A percentile compares a stretch with the other conserved stretches of the same genome.
These are phyloP conservation scores for Chrysolina haemoptera DNA, from an alignment of 2,888 invertebrate genomes.

Conservation along the genomic window DNA sequence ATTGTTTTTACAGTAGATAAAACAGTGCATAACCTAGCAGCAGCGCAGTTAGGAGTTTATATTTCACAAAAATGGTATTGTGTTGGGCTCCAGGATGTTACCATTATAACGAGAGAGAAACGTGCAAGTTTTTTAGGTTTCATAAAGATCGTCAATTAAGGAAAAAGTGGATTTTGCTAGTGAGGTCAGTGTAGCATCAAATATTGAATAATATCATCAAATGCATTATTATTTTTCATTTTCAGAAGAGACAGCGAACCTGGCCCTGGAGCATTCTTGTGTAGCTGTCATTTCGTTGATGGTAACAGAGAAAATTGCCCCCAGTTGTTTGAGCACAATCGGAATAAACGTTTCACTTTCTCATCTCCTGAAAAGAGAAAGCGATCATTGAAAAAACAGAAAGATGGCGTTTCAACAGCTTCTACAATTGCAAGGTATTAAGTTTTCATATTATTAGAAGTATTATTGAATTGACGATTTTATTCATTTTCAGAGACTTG, in stretches of 20 bases:
- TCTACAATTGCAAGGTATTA: constrained; percentile 1
- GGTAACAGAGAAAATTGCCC: constrained; percentile 38
- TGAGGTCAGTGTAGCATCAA: not conserved
- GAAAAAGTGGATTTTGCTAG: not conserved
- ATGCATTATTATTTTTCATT: not conserved
- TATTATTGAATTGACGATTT: not conserved
- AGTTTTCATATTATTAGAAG: not conserved
- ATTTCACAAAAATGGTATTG: not conserved
- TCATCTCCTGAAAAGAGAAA: constrained; percentile 26
- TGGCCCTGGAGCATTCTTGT: constrained; percentile 11
- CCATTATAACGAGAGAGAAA: not conserved
- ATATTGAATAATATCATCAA: no score
- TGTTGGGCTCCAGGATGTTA: not conserved
- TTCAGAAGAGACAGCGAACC: constrained; percentile 7
- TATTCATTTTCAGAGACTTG: no score
- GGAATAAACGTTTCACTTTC: constrained; percentile 31
- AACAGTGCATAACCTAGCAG: not conserved
- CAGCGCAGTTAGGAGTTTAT: not conserved
- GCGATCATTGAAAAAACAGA: not conserved
- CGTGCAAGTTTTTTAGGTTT: not conserved
- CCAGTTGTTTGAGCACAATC: constrained; percentile 34
- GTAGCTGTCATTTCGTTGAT: constrained; percentile 16
- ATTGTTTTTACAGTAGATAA: not conserved
- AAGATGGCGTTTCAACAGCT: not conserved
- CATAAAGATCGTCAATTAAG: not conserved